Conservation (phyloP, 2,888 invertebrate genomes). For the Volucella inanis region DNA sequence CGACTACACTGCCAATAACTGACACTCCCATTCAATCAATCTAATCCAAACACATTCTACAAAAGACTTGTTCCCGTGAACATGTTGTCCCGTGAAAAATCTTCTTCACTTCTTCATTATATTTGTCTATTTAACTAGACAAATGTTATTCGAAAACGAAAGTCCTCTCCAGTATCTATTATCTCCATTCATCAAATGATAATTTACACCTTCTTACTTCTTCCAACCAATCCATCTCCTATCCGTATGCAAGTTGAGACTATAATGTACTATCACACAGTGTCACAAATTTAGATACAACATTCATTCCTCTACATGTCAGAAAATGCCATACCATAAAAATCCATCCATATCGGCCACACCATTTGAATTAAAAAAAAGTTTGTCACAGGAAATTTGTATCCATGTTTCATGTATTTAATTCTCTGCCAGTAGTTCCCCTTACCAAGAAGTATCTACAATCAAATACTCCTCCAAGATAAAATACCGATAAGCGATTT, state of each 20-base stretch:
- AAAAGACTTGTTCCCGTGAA: too few species aligned
- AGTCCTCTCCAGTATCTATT: too few species aligned
- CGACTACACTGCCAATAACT: too few species aligned
- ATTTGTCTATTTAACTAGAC: too few species aligned
- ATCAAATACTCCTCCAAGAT: constrained; percentile 26
- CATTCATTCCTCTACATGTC: constrained; percentile 41
- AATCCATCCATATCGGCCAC: constrained; percentile 24
- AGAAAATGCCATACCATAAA: constrained; percentile 60
- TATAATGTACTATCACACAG: constrained; percentile 21
- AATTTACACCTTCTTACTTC: constrained; percentile 29
- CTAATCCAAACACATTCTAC: too few species aligned
- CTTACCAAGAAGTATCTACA: neutral
- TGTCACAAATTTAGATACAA: constrained; percentile 45
- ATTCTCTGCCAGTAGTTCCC: neutral
- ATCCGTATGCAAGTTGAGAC: neutral
- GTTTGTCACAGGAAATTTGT: constrained; percentile 24
- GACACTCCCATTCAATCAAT: too few species aligned
- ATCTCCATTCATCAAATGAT: neutral
- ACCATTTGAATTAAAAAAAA: constrained; percentile 49
- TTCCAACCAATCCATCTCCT: constrained; percentile 13
- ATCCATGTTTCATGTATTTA: neutral
- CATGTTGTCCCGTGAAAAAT: too few species aligned
- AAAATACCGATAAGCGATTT: constrained; percentile 42
- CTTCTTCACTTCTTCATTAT: too few species aligned
- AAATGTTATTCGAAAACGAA: too few species aligned